A percentile compares a stretch with the other conserved stretches of the same genome.
phyloP scores from a whole-genome alignment of 2,888 invertebrate species.

The Drosophila ezoana region DNA sequence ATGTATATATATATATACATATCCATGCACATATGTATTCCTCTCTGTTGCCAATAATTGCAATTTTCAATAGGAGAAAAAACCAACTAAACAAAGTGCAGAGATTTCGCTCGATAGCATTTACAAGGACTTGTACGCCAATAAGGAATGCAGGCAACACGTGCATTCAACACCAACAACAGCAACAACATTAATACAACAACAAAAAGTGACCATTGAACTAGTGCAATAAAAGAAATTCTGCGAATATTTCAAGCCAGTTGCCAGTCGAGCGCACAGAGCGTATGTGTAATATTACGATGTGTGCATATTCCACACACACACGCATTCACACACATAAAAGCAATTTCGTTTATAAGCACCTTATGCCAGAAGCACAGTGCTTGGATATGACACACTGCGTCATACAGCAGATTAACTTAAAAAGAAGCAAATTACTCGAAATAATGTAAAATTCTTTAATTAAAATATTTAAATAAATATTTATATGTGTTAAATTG shows the following conservation, averaged over 20 bases:
- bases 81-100: slow-evolving; percentile 19
- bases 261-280: slow-evolving; percentile 44
- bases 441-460: neutral
- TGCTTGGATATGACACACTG: slow-evolving; percentile 35
- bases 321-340: slow-evolving; percentile 16
- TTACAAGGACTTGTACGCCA: slow-evolving; percentile 62
- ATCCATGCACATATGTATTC: neutral
- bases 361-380: slow-evolving; percentile 60
- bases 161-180: slow-evolving; percentile 51
- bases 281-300: slow-evolving; percentile 58
- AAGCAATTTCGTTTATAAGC: slow-evolving; percentile 70
- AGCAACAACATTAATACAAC: slow-evolving; percentile 31
- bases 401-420: neutral
- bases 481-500: too few species aligned
- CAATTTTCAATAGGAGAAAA: slow-evolving; percentile 48
- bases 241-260: slow-evolving; percentile 70
- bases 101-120: slow-evolving; percentile 61
- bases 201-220: slow-evolving; percentile 54
- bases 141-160: slow-evolving; percentile 60
- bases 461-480: neutral
- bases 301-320: slow-evolving; percentile 11
- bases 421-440: neutral
- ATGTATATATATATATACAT: neutral
- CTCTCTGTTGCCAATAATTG: slow-evolving; percentile 47
- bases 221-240: slow-evolving; percentile 73